phyloP scores from a whole-genome alignment of 2,113 vertebrate genomes.

The Oreochromis tanganicae region DNA sequence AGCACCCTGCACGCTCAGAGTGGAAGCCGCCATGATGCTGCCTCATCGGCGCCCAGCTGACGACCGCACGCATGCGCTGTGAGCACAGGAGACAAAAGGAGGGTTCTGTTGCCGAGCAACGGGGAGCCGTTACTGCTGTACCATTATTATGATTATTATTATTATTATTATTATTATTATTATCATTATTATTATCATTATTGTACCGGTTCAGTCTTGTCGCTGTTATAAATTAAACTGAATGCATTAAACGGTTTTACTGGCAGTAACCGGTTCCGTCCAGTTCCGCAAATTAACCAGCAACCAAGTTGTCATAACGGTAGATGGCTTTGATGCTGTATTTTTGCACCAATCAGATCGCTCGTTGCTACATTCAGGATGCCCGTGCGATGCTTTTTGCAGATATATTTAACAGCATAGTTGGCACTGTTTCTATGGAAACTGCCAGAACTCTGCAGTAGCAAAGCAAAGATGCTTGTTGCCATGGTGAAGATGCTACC shows the following conservation, averaged over 20 bases:
- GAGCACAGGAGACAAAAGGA: neutral
- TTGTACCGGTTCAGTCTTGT: neutral
- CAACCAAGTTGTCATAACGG: neutral
- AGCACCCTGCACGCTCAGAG: conserved; percentile 27
- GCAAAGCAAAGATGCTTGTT: conserved; percentile 52
- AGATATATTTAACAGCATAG: neutral
- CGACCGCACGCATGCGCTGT: conserved; percentile 48
- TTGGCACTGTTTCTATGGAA: conserved; percentile 64
- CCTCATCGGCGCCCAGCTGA: conserved; percentile 7
- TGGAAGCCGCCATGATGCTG: conserved; percentile 73
- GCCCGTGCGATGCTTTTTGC: neutral
- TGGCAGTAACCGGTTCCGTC: neutral
- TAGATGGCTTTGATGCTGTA: neutral
- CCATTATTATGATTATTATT: neutral
- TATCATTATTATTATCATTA: accelerated
- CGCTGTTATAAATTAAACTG: neutral
- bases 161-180: neutral
- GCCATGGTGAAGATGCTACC: conserved; percentile 55
- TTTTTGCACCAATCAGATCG: neutral
- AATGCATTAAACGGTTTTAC: neutral
- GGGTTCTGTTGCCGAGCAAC: conserved; percentile 59
- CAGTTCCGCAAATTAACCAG: neutral
- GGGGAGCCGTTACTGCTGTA: conserved; percentile 39
- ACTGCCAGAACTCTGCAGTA: conserved; percentile 40
- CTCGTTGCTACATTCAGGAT: neutral